Evolutionary conservation across 2,113 vertebrate species (phyloP).

Genomic region (Otocyon megalotis): DNA sequence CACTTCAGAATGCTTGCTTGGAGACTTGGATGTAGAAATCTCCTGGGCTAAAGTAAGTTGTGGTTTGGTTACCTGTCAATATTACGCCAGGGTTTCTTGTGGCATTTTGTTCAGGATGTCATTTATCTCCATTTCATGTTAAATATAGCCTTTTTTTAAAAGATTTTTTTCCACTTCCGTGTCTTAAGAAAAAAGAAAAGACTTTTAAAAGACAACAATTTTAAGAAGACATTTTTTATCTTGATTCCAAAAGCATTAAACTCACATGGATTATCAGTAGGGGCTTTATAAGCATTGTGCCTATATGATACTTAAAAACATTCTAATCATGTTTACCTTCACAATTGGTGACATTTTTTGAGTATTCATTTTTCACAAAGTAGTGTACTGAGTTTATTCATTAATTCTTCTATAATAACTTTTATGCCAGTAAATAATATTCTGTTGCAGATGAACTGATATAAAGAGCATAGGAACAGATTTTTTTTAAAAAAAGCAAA

Average conservation of each 20-base stretch:
- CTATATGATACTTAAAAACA: background rate
- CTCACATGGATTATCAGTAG: background rate
- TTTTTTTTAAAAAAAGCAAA: background rate
- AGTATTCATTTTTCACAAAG: background rate
- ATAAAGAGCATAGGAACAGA: background rate
- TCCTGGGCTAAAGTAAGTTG: slow-evolving; percentile 95
- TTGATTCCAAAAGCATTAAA: background rate
- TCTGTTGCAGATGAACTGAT: background rate
- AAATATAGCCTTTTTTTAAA: background rate
- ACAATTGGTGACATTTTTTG: background rate
- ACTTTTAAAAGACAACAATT: background rate
- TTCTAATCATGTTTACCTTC: background rate
- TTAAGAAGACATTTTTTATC: background rate
- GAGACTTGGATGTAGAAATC: slow-evolving; percentile 94
- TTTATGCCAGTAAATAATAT: background rate
- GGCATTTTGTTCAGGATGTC: background rate
- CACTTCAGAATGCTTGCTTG: slow-evolving; percentile 89
- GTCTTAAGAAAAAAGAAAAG: background rate
- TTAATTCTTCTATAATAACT: slow-evolving; percentile 13
- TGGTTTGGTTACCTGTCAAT: background rate
- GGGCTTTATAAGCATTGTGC: background rate
- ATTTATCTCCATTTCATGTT: background rate
- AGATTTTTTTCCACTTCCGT: background rate
- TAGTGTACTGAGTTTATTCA: background rate
- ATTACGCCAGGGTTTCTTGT: accelerated